Evolutionary conservation across 2,888 invertebrate species (phyloP).

Genomic region (Archips xylosteana): DNA sequence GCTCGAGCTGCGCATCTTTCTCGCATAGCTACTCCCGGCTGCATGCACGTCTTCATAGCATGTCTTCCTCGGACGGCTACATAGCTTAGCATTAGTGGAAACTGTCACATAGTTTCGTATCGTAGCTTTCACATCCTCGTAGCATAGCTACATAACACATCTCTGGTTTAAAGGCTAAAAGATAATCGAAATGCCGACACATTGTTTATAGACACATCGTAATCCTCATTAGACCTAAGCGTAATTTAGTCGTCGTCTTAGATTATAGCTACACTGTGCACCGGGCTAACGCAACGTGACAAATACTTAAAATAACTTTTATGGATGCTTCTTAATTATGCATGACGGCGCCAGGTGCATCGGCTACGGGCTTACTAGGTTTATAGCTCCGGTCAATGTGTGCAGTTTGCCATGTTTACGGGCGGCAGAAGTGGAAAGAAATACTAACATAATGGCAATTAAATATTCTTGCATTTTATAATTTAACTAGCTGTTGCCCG

Average conservation of each 20-base stretch:
- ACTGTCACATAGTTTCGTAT: too few relatives aligned
- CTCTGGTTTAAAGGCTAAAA: too few relatives aligned
- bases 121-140: too few relatives aligned
- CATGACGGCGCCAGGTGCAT: conserved; percentile 42
- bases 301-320: conserved; percentile 37
- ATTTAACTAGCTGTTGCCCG: too few relatives aligned
- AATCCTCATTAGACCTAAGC: conserved; percentile 31
- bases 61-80: too few relatives aligned
- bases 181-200: too few relatives aligned
- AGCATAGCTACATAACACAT: too few relatives aligned
- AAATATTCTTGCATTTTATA: too few relatives aligned
- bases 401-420: conserved; percentile 19
- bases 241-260: not conserved
- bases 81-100: too few relatives aligned
- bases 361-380: conserved; percentile 34
- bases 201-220: conserved; percentile 15
- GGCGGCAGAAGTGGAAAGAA: not conserved
- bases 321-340: conserved; percentile 40
- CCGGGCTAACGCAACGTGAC: conserved; percentile 22
- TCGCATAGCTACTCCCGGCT: too few relatives aligned
- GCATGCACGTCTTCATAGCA: too few relatives aligned
- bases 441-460: not conserved
- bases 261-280: conserved; percentile 9
- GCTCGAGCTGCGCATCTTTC: too few relatives aligned
- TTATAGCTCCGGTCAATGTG: conserved; percentile 33